Evolutionary conservation across 1,140 invertebrate genomes (phyloP).

Genomic region (Hyphantria cunea): DNA sequence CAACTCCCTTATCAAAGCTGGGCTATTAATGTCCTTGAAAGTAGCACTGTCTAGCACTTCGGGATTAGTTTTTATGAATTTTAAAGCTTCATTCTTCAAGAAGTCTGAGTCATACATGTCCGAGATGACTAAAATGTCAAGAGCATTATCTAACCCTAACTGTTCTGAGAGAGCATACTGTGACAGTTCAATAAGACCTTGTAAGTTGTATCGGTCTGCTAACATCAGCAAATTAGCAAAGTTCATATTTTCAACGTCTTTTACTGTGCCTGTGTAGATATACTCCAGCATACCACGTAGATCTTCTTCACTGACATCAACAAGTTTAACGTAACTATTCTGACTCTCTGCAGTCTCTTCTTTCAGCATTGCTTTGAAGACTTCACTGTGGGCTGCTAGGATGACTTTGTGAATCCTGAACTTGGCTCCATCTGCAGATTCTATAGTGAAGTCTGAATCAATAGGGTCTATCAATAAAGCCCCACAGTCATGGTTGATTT

Average conservation of each 20-base stretch:
- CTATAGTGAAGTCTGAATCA: conserved; percentile 66
- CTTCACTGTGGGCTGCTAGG: conserved; percentile 61
- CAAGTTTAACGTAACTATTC: conserved; percentile 61
- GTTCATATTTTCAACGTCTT: conserved; percentile 55
- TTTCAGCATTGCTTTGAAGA: conserved; percentile 74
- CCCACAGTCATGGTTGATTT: conserved; percentile 53
- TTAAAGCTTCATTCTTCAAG: conserved; percentile 57
- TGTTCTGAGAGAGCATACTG: conserved; percentile 54
- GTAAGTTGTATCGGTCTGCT: conserved; percentile 62
- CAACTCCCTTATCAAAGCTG: conserved; percentile 57
- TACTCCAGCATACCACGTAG: conserved; percentile 56
- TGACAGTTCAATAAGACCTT: conserved; percentile 54
- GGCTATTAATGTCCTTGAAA: conserved; percentile 63
- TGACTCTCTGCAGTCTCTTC: conserved; percentile 69
- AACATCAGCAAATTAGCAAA: conserved; percentile 60
- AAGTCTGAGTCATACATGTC: conserved; percentile 61
- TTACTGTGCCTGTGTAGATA: conserved; percentile 67
- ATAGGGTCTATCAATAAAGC: conserved; percentile 59
- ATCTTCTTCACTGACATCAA: conserved; percentile 64
- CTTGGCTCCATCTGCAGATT: conserved; percentile 60
- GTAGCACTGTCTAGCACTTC: conserved; percentile 44
- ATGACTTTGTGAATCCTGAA: conserved; percentile 64
- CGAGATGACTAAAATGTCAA: conserved; percentile 59
- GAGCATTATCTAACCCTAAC: conserved; percentile 53
- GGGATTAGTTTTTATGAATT: conserved; percentile 63